Evolutionary conservation across 1,140 invertebrate genomes (phyloP), one percentile per base, ranked within the genome.

Genomic region (Sitobion miscanthi): DNA sequence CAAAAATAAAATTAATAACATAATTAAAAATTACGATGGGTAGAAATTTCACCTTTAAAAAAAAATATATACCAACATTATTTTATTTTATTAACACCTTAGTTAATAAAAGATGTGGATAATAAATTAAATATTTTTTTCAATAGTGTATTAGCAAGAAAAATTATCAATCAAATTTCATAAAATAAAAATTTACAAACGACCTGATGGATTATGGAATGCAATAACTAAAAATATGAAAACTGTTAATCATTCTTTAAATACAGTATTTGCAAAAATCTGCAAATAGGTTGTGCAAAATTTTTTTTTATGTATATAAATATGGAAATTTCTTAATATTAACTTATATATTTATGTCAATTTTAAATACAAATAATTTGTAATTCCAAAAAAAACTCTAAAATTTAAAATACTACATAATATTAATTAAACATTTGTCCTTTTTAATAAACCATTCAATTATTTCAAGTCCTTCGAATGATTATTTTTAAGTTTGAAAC

Each of bases 1-100:
- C 35, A 47, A 86, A 86, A 86, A 86, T 87, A n/a, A n/a, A 86
- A 47, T 86, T 54, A 25, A 23, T 54, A 54, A 89, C 49, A 88
- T n/a, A 52, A 87, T 47, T 47, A 47, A 88, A 52, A 89, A 88
- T 88, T 88, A 88, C 17, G 23, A 52, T 88, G 30, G 17, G 21
- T 38, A 89, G 14, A 88, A 49, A 88, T 88, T 17, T 86, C 1
- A 86, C 30, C 86, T 49, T 88, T 88, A 6, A 88, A 88, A 88
- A 49, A 87, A 52, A 49, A 88, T 25, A 69, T n/a, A n/a, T 77
- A 77, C n/a, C 62, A 77, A 77, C 62, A 77, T n/a, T 14, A 54
- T 89, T 35, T 89, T 89, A 38, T 30, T 23, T 47, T 45, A 30
- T 47, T 57, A 57, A 89, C 35, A 38, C 8, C n/a, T 89, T 54